A percentile compares a stretch with the other conserved stretches of the same genome.
These are phyloP conservation scores for Dolichoris vasculosae DNA, from an alignment of 1,140 invertebrate species.

Conservation along the genomic window DNA sequence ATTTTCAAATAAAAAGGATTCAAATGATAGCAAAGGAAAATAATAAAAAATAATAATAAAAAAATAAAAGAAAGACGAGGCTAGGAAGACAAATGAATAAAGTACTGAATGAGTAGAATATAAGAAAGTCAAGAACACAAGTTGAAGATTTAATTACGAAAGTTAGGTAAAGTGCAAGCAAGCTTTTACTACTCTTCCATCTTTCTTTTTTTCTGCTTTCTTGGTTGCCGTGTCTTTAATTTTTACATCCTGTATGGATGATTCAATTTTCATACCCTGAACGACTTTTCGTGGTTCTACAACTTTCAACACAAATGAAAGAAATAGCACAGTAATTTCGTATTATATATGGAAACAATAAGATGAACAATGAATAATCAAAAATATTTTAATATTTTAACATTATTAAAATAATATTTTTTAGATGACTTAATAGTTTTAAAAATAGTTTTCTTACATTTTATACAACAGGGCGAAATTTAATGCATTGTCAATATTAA, in stretches of 20 bases:
- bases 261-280: not conserved
- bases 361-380: not conserved
- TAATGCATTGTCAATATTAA: no score
- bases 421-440: no score
- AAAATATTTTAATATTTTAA: no score
- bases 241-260: not conserved
- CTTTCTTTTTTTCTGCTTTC: not conserved
- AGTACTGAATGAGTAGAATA: constrained; percentile 22
- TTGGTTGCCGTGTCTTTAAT: not conserved
- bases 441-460: no score
- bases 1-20: not conserved
- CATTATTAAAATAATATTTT: no score
- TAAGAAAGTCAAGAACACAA: constrained; percentile 15
- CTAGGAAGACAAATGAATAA: constrained; percentile 6
- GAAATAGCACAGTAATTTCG: not conserved
- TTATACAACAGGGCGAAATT: no score
- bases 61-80: not conserved
- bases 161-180: constrained; percentile 56
- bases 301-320: not conserved
- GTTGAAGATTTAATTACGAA: constrained; percentile 63
- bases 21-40: no score
- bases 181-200: not conserved
- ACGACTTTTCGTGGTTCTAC: constrained; percentile 18
- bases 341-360: not conserved
- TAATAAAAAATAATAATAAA: constrained; percentile 15